Evolutionary conservation across 2,888 invertebrate species (phyloP).

Genomic region (Drosophila affinis): DNA sequence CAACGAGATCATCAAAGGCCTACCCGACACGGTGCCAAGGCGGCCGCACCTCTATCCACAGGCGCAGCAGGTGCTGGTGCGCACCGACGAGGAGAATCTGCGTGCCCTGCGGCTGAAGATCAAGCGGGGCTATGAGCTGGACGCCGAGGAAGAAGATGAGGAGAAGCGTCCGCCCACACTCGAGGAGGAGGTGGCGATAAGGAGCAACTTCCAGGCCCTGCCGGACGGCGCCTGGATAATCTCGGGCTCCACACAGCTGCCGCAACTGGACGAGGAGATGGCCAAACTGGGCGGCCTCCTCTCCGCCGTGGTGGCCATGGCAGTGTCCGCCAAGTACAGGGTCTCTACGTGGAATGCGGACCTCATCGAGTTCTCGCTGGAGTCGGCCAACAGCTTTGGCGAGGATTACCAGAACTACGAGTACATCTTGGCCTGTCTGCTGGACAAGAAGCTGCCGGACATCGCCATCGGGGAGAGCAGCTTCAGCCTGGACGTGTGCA

Average conservation of each 20-base stretch:
- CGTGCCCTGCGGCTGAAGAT: conserved; percentile 71
- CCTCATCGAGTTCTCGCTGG: conserved; percentile 86
- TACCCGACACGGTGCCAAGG: conserved; percentile 51
- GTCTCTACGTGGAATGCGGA: conserved; percentile 86
- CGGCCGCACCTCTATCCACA: conserved; percentile 64
- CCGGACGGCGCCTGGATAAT: conserved; percentile 87
- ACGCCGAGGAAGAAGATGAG: conserved; percentile 83
- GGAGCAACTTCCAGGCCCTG: conserved; percentile 86
- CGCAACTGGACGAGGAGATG: conserved; percentile 73
- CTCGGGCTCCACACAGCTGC: conserved; percentile 84
- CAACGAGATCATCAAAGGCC: conserved; percentile 59
- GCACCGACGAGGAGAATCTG: conserved; percentile 77
- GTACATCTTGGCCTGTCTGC: conserved; percentile 75
- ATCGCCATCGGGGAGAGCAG: conserved; percentile 86
- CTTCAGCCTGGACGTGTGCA: conserved; percentile 85
- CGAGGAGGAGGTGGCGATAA: conserved; percentile 85
- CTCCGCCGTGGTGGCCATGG: conserved; percentile 75
- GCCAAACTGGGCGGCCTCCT: conserved; percentile 74
- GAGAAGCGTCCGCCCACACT: conserved; percentile 79
- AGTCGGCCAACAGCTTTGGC: conserved; percentile 82
- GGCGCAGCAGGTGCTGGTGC: conserved; percentile 77
- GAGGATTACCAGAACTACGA: conserved; percentile 76
- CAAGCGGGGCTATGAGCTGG: conserved; percentile 77
- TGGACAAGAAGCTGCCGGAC: conserved; percentile 86
- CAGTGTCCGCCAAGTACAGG: conserved; percentile 86